A percentile compares a stretch with the other conserved stretches of the same genome.
Conservation (phyloP, 1,140 invertebrate species). For the Galleria mellonella region DNA sequence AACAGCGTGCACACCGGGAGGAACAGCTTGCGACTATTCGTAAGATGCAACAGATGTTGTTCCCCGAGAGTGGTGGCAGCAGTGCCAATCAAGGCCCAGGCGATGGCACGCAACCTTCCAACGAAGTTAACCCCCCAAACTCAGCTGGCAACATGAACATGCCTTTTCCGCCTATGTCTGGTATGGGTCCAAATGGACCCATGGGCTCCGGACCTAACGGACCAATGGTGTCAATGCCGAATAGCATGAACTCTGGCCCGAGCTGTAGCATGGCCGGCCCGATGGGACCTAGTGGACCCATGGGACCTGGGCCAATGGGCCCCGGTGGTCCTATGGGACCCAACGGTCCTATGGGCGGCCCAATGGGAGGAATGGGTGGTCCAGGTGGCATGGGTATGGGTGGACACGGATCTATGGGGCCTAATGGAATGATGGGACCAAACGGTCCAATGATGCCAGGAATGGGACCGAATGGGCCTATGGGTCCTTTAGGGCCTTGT, state of each 20-base stretch:
- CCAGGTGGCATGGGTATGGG: slow-evolving; percentile 63
- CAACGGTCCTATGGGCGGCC: slow-evolving; percentile 62
- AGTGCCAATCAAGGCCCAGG: slow-evolving; percentile 52
- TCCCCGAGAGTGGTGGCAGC: slow-evolving; percentile 81
- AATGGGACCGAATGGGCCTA: slow-evolving; percentile 69
- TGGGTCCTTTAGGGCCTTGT: slow-evolving; percentile 67
- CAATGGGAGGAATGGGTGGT: slow-evolving; percentile 60
- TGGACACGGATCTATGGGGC: slow-evolving; percentile 67
- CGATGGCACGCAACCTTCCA: slow-evolving; percentile 34
- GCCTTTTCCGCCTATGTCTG: slow-evolving; percentile 63
- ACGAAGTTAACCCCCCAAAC: slow-evolving; percentile 60
- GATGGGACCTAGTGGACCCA: slow-evolving; percentile 62
- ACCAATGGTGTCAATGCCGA: slow-evolving; percentile 63
- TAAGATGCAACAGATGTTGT: slow-evolving; percentile 94
- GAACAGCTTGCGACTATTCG: slow-evolving; percentile 92
- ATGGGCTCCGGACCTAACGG: slow-evolving; percentile 61
- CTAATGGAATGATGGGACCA: slow-evolving; percentile 71
- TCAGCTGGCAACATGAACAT: slow-evolving; percentile 62
- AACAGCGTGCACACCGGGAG: slow-evolving; percentile 94
- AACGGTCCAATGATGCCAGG: slow-evolving; percentile 68
- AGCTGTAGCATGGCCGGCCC: slow-evolving; percentile 66
- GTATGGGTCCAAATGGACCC: slow-evolving; percentile 46
- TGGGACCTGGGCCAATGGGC: slow-evolving; percentile 54
- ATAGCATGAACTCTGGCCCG: slow-evolving; percentile 56
- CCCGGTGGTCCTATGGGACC: slow-evolving; percentile 63